Evolutionary conservation across 2,113 vertebrate species (phyloP).

Genomic region (Xenopus laevis): DNA sequence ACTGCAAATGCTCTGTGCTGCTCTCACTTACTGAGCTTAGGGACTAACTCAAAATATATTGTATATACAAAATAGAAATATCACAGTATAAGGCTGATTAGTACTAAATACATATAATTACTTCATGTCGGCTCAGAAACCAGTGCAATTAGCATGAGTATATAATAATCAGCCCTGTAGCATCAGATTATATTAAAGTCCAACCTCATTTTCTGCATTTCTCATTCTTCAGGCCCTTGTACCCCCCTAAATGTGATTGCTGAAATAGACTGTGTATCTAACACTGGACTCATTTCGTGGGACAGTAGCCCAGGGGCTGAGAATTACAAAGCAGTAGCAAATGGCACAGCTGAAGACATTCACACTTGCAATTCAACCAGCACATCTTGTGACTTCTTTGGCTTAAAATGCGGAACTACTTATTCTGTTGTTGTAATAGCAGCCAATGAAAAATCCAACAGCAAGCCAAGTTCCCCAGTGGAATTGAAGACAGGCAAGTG

Average conservation of each 20-base stretch:
- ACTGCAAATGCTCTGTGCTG: no score
- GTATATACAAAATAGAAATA: no score
- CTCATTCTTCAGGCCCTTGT: slow-evolving; percentile 3
- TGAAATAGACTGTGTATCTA: slow-evolving; percentile 57
- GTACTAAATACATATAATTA: no score
- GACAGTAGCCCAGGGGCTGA: slow-evolving; percentile 51
- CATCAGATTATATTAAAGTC: no score
- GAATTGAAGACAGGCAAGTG: slow-evolving; percentile 13
- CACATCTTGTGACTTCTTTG: slow-evolving; percentile 59
- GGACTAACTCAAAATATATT: no score
- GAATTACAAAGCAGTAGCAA: slow-evolving; percentile 53
- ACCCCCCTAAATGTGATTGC: slow-evolving; percentile 40
- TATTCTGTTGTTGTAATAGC: slow-evolving; percentile 57
- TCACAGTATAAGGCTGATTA: no score
- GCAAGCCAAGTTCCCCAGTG: not conserved
- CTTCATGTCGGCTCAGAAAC: no score
- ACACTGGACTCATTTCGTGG: slow-evolving; percentile 60
- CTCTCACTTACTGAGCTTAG: no score
- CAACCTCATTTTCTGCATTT: no score
- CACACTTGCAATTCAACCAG: slow-evolving; percentile 55
- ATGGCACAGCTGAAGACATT: slow-evolving; percentile 47
- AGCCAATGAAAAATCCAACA: slow-evolving; percentile 8
- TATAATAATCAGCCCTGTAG: no score
- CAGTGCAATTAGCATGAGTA: no score
- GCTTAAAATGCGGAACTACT: slow-evolving; percentile 59